Conservation (phyloP, 1,140 invertebrate genomes). For the Drosophila melanogaster region DNA sequence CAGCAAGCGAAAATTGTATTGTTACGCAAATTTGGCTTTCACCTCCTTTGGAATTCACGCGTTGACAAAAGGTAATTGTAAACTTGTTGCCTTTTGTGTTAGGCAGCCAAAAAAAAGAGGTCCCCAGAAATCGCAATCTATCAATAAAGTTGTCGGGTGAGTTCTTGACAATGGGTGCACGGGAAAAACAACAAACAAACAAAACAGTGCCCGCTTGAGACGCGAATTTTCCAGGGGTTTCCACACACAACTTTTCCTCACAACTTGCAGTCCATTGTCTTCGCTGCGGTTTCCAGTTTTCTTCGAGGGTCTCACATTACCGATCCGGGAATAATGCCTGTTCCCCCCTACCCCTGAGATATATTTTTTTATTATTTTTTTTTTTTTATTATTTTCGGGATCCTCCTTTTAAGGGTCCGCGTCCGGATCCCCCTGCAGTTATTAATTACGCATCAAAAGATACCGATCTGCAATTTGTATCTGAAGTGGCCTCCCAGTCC, state of each 20-base stretch:
- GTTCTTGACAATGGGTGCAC: constrained; percentile 36
- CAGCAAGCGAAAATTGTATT: constrained; percentile 63
- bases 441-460: constrained; percentile 80
- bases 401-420: constrained; percentile 9
- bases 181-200: constrained; percentile 40
- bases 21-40: constrained; percentile 66
- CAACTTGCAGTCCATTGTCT: constrained; percentile 50
- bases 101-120: neutral
- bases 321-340: constrained; percentile 31
- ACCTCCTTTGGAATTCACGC: constrained; percentile 24
- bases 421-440: constrained; percentile 49
- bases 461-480: constrained; percentile 74
- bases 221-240: constrained; percentile 60
- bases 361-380: constrained; percentile 2
- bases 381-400: constrained; percentile 25
- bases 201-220: constrained; percentile 3
- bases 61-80: constrained; percentile 69
- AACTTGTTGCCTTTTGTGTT: constrained; percentile 61
- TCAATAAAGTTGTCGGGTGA: constrained; percentile 68
- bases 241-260: constrained; percentile 64
- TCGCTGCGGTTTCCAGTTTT: constrained; percentile 71
- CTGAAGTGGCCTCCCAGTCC: constrained; percentile 1
- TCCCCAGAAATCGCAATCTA: constrained; percentile 72
- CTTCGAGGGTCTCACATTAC: constrained; percentile 53
- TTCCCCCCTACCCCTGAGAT: neutral